Evolutionary conservation across 2,888 invertebrate genomes (phyloP), one percentile per base, ranked within the genome.

Genomic region (Erpobdella octoculata): DNA sequence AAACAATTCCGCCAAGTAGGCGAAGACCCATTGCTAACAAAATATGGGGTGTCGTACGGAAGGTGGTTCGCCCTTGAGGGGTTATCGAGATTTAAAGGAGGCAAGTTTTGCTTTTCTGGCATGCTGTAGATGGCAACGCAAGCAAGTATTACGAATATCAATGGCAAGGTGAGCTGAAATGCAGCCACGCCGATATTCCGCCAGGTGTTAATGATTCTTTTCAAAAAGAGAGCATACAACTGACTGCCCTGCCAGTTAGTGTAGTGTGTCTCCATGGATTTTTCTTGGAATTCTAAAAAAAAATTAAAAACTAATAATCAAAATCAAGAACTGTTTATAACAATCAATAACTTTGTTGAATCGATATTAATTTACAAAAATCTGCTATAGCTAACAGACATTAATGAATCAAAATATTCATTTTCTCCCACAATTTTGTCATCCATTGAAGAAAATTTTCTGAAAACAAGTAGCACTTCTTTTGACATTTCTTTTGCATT

Each of bases 151-250:
- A 86, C 86, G 84, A 86, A 89, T 73, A 88, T 74, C 0, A 89
- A 81, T 0, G 91, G 90, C 71, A 90, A 86, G 2, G 88, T 73
- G 31, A 89, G 84, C 83, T 90, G 90, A 2, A 71, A 61, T 12
- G 74, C 12, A 12, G 75, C 62, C 71, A 89, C 84, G 0, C 87
- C 31, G 33, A 87, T 70, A 71, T 78, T 79, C 0, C 80, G 71
- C 53, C 73, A 70, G 2, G 77, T 73, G 73, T 79, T 76, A 0
- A 79, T 62, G 1, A 78, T 67, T 37, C 76, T 71, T 71, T 80
- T 80, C 31, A 76, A 65, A 31, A 80, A 64, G 67, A 80, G 21
- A 37, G 21, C 21, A 2, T 35, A 6, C 21, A 35, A 36, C 3
- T 4, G 38, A 2, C 37, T n/a, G 1, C 35, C n/a, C 21, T 65